These are phyloP conservation scores for Orthosia incerta DNA, from an alignment of 2,888 invertebrate genomes.

Conservation along the genomic window DNA sequence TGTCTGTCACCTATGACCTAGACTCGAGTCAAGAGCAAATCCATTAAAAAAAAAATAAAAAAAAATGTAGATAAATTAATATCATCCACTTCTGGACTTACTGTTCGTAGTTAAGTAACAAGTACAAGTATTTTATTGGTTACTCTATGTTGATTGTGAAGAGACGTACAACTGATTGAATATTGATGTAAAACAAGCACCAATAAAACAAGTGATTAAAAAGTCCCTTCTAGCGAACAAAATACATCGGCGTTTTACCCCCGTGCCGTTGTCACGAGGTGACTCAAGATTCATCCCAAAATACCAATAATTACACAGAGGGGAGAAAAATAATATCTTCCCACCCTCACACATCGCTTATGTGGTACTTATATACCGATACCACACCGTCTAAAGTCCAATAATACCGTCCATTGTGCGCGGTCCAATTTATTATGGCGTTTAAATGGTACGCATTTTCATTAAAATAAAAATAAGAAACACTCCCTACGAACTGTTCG, in stretches of 20 bases:
- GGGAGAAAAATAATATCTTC: constrained; percentile 76
- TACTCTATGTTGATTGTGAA: neutral
- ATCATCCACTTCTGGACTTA: neutral
- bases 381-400: constrained; percentile 43
- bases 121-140: neutral
- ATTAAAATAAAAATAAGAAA: constrained; percentile 38
- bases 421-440: constrained; percentile 51
- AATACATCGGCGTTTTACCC: constrained; percentile 45
- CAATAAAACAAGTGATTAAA: neutral
- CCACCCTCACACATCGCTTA: constrained; percentile 73
- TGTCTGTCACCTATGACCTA: too few species aligned
- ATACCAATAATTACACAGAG: constrained; percentile 83
- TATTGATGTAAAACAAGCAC: neutral
- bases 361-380: constrained; percentile 53
- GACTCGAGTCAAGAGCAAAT: too few species aligned
- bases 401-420: constrained; percentile 51
- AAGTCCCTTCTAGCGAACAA: constrained; percentile 40
- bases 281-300: constrained; percentile 82
- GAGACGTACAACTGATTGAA: neutral
- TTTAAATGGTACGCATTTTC: constrained; percentile 49
- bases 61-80: too few species aligned
- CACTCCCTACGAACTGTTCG: constrained; percentile 20
- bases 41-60: too few species aligned
- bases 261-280: constrained; percentile 40
- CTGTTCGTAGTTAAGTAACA: neutral